Evolutionary conservation across 2,113 vertebrate species (phyloP).

Genomic region (Mus spicilegus): DNA sequence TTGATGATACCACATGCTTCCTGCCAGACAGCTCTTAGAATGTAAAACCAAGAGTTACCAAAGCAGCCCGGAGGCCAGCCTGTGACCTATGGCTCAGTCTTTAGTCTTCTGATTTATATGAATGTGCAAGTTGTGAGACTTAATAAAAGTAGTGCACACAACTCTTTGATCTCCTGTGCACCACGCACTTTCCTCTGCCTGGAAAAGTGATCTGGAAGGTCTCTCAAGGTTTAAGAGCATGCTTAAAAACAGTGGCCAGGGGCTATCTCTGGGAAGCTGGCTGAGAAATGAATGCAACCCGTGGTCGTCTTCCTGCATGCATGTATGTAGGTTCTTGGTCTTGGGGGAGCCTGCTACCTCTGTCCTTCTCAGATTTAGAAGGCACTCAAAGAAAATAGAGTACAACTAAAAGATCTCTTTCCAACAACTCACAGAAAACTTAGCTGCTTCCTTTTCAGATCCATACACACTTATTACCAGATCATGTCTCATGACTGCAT

Average conservation of each 20-base stretch:
- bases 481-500: background rate
- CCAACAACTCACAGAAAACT: background rate
- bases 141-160: background rate
- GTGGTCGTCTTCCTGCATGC: no score
- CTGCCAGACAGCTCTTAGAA: background rate
- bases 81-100: background rate
- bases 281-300: background rate
- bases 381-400: constrained; percentile 4
- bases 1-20: background rate
- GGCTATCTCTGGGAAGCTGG: background rate
- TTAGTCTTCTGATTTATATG: background rate
- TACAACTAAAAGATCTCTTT: background rate
- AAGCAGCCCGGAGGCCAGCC: background rate
- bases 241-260: background rate
- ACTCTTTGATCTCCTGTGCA: background rate
- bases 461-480: background rate
- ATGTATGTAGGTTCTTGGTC: background rate
- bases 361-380: constrained; percentile 1
- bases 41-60: background rate
- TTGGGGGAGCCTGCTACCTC: background rate
- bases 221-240: background rate
- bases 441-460: background rate
- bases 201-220: background rate
- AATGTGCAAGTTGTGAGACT: background rate
- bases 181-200: background rate